phyloP scores from a whole-genome alignment of 2,888 invertebrate species.

The Heliconius charithonia region DNA sequence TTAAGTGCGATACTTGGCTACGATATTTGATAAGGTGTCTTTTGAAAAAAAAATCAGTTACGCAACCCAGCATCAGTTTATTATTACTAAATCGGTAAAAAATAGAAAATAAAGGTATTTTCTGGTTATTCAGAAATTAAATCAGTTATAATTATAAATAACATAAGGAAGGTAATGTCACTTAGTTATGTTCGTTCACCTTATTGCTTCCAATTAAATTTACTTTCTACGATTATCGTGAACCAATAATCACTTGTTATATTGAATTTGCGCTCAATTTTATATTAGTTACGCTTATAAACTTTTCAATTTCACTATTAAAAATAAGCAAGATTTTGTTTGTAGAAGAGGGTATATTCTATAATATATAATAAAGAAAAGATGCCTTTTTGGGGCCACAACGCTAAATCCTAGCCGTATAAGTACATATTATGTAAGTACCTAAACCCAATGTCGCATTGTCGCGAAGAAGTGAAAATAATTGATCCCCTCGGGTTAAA shows the following conservation, averaged over 20 bases:
- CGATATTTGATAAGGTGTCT: no score
- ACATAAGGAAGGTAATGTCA: background rate
- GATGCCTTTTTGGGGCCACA: no score
- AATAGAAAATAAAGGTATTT: no score
- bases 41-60: no score
- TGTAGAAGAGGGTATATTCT: background rate
- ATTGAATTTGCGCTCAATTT: background rate
- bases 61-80: no score
- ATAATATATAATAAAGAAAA: no score
- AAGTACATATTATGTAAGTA: no score
- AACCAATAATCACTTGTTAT: conserved; percentile 10
- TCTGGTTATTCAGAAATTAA: background rate
- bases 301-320: background rate
- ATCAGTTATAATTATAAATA: background rate
- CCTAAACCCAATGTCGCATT: no score
- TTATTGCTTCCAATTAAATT: background rate
- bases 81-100: no score
- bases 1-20: no score
- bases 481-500: background rate
- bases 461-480: no score
- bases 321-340: background rate
- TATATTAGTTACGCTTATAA: conserved; percentile 5
- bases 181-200: background rate
- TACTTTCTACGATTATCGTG: conserved; percentile 11
- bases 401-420: no score